Conservation (phyloP, 2,113 vertebrate species). For the Chinchilla lanigera region DNA sequence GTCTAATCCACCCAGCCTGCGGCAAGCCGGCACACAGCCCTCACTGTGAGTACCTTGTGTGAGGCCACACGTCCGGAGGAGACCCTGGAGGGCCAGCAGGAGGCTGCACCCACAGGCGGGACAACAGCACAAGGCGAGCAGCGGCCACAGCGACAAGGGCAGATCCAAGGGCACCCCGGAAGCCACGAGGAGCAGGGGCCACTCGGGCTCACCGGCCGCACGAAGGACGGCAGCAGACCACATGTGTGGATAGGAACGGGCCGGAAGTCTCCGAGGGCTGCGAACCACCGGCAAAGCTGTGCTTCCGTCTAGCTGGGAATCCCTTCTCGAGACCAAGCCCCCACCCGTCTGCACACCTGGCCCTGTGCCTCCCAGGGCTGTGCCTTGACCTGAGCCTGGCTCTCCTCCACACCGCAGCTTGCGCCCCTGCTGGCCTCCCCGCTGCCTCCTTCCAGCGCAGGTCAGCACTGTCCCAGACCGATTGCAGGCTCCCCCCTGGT, state of each 20-base stretch:
- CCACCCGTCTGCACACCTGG: background rate
- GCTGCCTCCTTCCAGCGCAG: background rate
- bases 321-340: background rate
- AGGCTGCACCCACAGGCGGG: accelerated
- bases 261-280: background rate
- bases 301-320: background rate
- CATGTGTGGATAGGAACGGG: background rate
- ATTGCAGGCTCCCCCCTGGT: background rate
- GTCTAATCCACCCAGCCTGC: background rate
- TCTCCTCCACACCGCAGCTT: background rate
- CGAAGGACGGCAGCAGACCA: background rate
- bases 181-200: accelerated
- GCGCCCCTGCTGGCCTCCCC: background rate
- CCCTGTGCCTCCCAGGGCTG: background rate
- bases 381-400: background rate
- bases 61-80: background rate
- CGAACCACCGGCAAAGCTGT: no score
- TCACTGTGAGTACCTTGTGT: background rate
- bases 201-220: background rate
- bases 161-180: background rate
- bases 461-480: no score
- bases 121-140: background rate
- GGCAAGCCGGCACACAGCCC: background rate
- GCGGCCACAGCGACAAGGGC: background rate
- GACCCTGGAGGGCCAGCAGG: background rate